Evolutionary conservation across 1,140 invertebrate genomes (phyloP).

Genomic region (Oedothorax gibbosus): DNA sequence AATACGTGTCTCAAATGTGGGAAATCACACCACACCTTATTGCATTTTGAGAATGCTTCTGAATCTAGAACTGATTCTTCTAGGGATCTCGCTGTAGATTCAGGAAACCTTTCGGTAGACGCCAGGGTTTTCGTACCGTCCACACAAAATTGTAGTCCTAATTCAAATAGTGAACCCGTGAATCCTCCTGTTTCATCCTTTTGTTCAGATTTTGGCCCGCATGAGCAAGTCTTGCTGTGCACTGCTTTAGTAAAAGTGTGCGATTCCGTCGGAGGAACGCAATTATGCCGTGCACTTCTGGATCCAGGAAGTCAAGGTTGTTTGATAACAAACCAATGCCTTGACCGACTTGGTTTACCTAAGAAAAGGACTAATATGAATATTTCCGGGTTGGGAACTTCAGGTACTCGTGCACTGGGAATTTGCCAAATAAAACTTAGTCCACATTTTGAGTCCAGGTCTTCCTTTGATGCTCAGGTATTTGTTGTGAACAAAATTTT

Average conservation of each 20-base stretch:
- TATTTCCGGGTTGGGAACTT: conserved; percentile 7
- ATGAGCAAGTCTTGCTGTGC: not conserved
- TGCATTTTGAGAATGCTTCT: conserved; percentile 2
- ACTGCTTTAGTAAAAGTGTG: conserved; percentile 7
- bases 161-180: too few species aligned
- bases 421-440: not conserved
- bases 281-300: conserved; percentile 4
- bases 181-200: not conserved
- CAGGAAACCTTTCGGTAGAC: too few species aligned
- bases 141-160: too few species aligned
- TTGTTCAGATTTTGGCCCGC: not conserved
- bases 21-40: conserved; percentile 7
- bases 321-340: not conserved
- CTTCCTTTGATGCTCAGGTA: not conserved
- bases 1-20: not conserved
- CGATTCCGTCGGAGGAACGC: not conserved
- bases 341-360: not conserved
- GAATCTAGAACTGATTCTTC: too few species aligned
- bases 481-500: conserved; percentile 16
- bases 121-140: too few species aligned
- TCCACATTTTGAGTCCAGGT: not conserved
- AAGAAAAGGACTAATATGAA: not conserved
- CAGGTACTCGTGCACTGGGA: not conserved
- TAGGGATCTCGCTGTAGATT: too few species aligned
- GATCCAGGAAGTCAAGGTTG: not conserved